phyloP scores from a whole-genome alignment of 2,888 invertebrate species.

The Nowickia ferox region DNA sequence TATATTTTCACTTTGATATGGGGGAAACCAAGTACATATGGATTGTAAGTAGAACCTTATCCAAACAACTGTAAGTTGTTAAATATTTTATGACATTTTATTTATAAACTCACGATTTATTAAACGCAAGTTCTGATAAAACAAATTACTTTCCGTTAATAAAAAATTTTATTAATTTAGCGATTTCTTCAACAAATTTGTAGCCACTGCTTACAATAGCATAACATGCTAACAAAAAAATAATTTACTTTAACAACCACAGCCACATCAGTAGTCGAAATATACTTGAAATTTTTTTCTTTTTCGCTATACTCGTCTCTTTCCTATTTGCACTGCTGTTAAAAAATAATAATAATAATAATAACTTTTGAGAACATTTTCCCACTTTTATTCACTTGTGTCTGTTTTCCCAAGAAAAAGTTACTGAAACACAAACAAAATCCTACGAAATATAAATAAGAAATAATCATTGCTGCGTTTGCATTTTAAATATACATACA shows the following conservation, averaged over 20 bases:
- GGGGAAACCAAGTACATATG: too few relatives aligned
- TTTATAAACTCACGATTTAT: too few relatives aligned
- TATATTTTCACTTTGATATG: too few relatives aligned
- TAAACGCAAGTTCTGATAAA: too few relatives aligned
- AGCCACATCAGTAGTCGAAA: background rate
- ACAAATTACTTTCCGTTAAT: too few relatives aligned
- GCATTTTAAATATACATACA: slow-evolving; percentile 14
- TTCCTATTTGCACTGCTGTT: slow-evolving; percentile 9
- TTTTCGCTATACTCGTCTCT: background rate
- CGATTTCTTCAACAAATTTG: background rate
- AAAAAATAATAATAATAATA: background rate
- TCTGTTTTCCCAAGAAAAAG: background rate
- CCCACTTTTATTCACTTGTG: background rate
- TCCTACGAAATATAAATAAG: background rate
- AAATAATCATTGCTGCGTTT: slow-evolving; percentile 17
- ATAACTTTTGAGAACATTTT: slow-evolving; percentile 10
- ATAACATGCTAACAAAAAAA: background rate
- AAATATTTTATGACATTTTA: too few relatives aligned
- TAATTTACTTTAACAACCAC: background rate
- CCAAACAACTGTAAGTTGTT: too few relatives aligned
- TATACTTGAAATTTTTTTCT: background rate
- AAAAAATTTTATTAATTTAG: too few relatives aligned
- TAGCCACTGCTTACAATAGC: background rate
- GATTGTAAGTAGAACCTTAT: too few relatives aligned
- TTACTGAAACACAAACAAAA: background rate